A percentile compares a stretch with the other conserved stretches of the same genome.
phyloP scores from a whole-genome alignment of 2,888 invertebrate species.

The Caenorhabditis angaria region DNA sequence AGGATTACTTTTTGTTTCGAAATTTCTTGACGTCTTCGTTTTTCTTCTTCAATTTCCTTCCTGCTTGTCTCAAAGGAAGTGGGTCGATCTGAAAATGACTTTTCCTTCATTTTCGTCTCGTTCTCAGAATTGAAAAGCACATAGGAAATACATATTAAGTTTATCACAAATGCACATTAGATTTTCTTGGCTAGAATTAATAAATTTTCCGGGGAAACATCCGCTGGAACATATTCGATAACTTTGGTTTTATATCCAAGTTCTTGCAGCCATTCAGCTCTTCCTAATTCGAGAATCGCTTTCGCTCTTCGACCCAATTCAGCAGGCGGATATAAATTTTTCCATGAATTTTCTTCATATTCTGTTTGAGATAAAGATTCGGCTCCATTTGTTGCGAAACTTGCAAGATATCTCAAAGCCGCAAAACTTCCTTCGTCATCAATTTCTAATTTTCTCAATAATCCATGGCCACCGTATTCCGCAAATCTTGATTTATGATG shows the following conservation, averaged over 20 bases:
- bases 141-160: too few species aligned
- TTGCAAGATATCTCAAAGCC: slow-evolving; percentile 61
- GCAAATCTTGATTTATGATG: slow-evolving; percentile 61
- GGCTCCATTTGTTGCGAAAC: slow-evolving; percentile 62
- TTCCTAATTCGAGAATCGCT: slow-evolving; percentile 57
- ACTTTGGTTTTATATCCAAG: slow-evolving; percentile 56
- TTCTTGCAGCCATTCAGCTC: slow-evolving; percentile 51
- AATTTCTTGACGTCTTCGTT: background rate
- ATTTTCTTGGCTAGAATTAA: background rate
- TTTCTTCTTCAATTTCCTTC: background rate
- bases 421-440: slow-evolving; percentile 50
- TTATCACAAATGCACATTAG: too few species aligned
- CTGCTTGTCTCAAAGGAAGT: too few species aligned
- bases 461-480: slow-evolving; percentile 58
- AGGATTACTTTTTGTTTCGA: background rate
- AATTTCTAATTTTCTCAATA: slow-evolving; percentile 48
- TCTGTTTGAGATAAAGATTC: background rate
- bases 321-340: slow-evolving; percentile 19
- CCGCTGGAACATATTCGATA: slow-evolving; percentile 48
- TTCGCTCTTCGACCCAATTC: slow-evolving; percentile 60
- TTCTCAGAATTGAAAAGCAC: too few species aligned
- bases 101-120: too few species aligned
- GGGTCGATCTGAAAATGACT: background rate
- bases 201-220: background rate
- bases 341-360: slow-evolving; percentile 22